These are phyloP conservation scores for Erynnis tages DNA, from an alignment of 2,888 invertebrate genomes.

Conservation along the genomic window DNA sequence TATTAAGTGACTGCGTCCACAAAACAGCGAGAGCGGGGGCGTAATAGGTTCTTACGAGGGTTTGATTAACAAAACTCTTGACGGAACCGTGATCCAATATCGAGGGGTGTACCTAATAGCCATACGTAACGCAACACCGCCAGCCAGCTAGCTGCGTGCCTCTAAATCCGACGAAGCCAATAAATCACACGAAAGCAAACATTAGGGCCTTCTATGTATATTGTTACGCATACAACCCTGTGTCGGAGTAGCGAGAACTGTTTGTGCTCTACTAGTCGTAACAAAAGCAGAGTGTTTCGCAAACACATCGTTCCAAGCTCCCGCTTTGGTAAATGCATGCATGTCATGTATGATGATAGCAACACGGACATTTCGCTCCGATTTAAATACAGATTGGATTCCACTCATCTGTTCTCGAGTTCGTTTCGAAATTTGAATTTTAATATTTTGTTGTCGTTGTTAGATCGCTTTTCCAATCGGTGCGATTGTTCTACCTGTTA, in stretches of 20 bases:
- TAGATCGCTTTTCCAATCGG: not conserved
- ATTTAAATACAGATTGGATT: constrained; percentile 25
- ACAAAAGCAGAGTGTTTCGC: constrained; percentile 65
- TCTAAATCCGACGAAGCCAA: constrained; percentile 79
- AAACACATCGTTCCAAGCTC: constrained; percentile 47
- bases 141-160: constrained; percentile 61
- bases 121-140: constrained; percentile 67
- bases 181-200: constrained; percentile 82
- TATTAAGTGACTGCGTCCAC: constrained; percentile 26
- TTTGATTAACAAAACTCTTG: constrained; percentile 48
- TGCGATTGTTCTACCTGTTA: no score
- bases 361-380: constrained; percentile 25
- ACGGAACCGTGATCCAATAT: constrained; percentile 44
- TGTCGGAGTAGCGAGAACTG: constrained; percentile 47
- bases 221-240: constrained; percentile 59
- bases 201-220: constrained; percentile 72
- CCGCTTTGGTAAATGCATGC: constrained; percentile 37
- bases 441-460: constrained; percentile 2
- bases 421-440: constrained; percentile 9
- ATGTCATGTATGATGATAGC: constrained; percentile 32
- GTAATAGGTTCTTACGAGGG: constrained; percentile 38
- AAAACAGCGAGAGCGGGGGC: constrained; percentile 14
- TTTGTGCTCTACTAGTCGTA: constrained; percentile 59
- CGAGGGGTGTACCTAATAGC: constrained; percentile 55
- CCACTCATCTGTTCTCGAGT: not conserved